Base-by-base conservation (phyloP, 2,113 vertebrate genomes). In the Sialia sialis region DNA sequence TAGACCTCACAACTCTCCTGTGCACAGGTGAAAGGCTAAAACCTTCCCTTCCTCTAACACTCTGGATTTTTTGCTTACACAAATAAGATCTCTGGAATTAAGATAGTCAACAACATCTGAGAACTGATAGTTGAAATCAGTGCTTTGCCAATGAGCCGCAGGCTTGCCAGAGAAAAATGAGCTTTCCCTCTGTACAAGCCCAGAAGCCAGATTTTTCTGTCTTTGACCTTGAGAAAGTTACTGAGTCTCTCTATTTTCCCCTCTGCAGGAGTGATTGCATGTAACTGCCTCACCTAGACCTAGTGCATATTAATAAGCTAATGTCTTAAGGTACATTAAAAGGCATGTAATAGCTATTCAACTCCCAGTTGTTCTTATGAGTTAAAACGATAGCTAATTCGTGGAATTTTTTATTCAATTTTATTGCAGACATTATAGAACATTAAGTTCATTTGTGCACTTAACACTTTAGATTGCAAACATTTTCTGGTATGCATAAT, bases 391-490 rank as follows among this genome's bases (percentile, higher is more conserved):
- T 46, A 62, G 44, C 88, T 90, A 86, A 79, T 91, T 92, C 77
- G 36, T 84, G 80, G 11, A 17, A 14, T 58, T 87, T 85, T 89
- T 86, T 36, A 77, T 87, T 89, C 44, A 4, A 4, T 87, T 94
- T 87, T 93, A 91, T 94, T 85, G 32, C 62, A 87, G 70, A 73
- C 74, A 83, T 73, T 87, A 58, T 32, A 78, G 84, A 93, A 59
- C 90, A 91, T 89, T 93, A 95, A 56, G 67, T 89, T 94, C 70
- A 90, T 96, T 93, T 96, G 48, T 84, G 86, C 75, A 79, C 56
- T 81, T 89, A 79, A 66, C 3, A 0, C 54, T 90, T 95, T 55
- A 68, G 84, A 91, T 75, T 82, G 78, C 88, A 93, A 93, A 94
- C 43, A 25, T 90, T 83, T 87, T 69, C 74, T 91, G 74, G 62